A percentile compares a stretch with the other conserved stretches of the same genome.
phyloP scores from a whole-genome alignment of 2,113 vertebrate genomes.

The Brevimyrus niger region DNA sequence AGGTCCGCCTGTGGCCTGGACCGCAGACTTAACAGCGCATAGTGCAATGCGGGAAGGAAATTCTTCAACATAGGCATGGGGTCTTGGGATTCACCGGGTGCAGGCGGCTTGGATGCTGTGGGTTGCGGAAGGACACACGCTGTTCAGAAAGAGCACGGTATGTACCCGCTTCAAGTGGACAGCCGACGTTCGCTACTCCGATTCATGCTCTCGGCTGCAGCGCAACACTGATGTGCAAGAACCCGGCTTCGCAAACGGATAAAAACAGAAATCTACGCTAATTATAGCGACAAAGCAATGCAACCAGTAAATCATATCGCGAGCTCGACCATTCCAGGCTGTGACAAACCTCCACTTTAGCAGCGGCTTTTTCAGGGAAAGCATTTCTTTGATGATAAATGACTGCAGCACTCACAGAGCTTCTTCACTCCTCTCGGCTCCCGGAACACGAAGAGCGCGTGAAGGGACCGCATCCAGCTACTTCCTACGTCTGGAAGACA shows the following conservation, averaged over 20 bases:
- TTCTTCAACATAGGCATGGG: slow-evolving; percentile 43
- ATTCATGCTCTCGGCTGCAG: not conserved
- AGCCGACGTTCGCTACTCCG: not conserved
- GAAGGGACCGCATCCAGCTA: slow-evolving; percentile 62
- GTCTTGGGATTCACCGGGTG: not conserved
- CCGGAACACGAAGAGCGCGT: slow-evolving; percentile 83
- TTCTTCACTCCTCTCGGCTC: slow-evolving; percentile 60
- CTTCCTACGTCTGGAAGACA: slow-evolving; percentile 62
- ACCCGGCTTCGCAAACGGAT: not conserved
- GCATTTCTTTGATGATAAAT: slow-evolving; percentile 1
- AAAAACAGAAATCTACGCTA: not conserved
- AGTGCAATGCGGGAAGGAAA: slow-evolving; percentile 73
- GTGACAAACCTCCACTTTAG: not conserved
- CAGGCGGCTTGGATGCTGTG: slow-evolving; percentile 1
- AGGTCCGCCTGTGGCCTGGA: slow-evolving; percentile 61
- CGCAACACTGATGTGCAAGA: not conserved
- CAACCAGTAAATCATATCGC: not conserved
- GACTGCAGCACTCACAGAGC: slow-evolving; percentile 45
- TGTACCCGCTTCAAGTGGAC: not conserved
- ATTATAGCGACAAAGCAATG: not conserved
- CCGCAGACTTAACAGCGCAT: slow-evolving; percentile 65
- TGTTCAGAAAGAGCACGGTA: not conserved
- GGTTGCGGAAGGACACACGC: not conserved
- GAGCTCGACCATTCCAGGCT: not conserved
- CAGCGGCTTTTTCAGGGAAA: not conserved